A percentile compares a stretch with the other conserved stretches of the same genome.
phyloP scores from a whole-genome alignment of 2,888 invertebrate genomes.

The Sesamia inferens region DNA sequence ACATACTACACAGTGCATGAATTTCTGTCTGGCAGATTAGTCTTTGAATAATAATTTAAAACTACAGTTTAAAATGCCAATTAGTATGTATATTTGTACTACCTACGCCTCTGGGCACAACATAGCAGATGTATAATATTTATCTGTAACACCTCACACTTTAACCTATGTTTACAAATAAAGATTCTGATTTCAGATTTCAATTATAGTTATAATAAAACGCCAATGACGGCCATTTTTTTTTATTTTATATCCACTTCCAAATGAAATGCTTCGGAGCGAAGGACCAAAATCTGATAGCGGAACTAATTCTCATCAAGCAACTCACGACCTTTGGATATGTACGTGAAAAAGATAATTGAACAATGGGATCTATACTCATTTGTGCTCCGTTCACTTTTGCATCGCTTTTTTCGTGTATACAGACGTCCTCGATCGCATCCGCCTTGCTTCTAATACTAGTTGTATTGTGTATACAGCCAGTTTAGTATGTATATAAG shows the following conservation, averaged over 20 bases:
- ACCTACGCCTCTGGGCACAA: too few relatives aligned
- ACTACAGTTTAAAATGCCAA: too few relatives aligned
- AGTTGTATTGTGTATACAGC: constrained; percentile 43
- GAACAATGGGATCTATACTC: constrained; percentile 72
- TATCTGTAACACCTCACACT: too few relatives aligned
- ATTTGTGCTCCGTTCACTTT: constrained; percentile 74
- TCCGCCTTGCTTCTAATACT: constrained; percentile 68
- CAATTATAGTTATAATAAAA: background rate
- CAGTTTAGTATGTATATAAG: constrained; percentile 12
- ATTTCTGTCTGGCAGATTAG: too few relatives aligned
- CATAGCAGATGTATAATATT: too few relatives aligned
- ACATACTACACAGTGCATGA: too few relatives aligned
- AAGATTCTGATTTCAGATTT: too few relatives aligned
- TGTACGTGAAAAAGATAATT: constrained; percentile 67
- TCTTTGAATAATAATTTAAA: too few relatives aligned
- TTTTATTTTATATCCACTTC: constrained; percentile 6
- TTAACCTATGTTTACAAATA: too few relatives aligned
- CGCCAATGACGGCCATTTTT: background rate
- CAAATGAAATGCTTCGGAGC: background rate
- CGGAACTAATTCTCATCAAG: constrained; percentile 69
- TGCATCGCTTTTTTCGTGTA: constrained; percentile 73
- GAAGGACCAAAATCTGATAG: constrained; percentile 49
- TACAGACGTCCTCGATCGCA: constrained; percentile 74
- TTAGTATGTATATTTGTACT: too few relatives aligned
- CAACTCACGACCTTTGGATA: constrained; percentile 66